Conservation (phyloP, 2,797 vertebrate genomes). For the Denticeps clupeoides region DNA sequence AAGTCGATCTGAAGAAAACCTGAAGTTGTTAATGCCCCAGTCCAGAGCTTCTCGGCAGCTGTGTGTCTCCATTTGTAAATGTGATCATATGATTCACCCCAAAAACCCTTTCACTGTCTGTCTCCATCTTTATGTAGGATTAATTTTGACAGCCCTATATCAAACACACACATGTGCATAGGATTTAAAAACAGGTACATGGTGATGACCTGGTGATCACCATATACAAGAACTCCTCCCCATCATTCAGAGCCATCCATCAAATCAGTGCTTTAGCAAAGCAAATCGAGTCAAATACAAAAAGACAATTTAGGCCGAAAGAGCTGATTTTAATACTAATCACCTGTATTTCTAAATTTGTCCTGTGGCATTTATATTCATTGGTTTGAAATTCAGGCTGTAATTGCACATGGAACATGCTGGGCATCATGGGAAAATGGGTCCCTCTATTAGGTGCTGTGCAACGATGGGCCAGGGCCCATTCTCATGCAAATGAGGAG, state of each 20-base stretch:
- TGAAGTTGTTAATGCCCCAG: no score
- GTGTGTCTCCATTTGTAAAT: no score
- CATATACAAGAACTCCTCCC: background rate
- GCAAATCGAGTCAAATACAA: background rate
- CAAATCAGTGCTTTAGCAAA: background rate
- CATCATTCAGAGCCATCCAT: background rate
- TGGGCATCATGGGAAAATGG: slow-evolving; percentile 20
- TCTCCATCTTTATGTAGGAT: no score
- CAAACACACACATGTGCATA: background rate
- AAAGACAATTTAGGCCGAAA: background rate
- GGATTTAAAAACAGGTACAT: no score
- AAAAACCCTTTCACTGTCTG: no score
- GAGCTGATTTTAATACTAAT: slow-evolving; percentile 12
- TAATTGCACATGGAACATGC: slow-evolving; percentile 22
- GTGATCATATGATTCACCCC: no score
- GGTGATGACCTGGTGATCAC: no score
- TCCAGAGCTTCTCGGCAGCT: no score
- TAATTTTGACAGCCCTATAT: no score
- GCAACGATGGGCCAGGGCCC: slow-evolving; percentile 12
- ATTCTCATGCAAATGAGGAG: slow-evolving; percentile 27
- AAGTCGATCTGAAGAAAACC: no score
- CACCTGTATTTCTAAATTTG: slow-evolving; percentile 11
- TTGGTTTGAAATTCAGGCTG: slow-evolving; percentile 7
- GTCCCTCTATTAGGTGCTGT: slow-evolving; percentile 21
- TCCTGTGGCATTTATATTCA: slow-evolving; percentile 26